Percentiles rank a stretch among this genome's conserved stretches.
Conservation (phyloP, 2,888 invertebrate species). For the Hybos culiciformis region DNA sequence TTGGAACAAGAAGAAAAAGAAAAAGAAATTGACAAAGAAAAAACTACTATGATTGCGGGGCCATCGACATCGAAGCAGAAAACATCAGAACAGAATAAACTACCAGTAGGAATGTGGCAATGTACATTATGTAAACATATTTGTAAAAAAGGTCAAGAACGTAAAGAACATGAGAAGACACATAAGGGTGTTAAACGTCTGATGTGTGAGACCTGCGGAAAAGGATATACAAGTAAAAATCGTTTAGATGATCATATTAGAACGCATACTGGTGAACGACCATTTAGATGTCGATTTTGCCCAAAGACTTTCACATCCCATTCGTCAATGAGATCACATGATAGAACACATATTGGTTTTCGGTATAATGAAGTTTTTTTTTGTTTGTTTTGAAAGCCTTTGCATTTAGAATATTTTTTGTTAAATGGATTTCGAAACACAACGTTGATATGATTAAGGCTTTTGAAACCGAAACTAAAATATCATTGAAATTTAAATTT, state of each 20-base stretch:
- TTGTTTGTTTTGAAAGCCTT: no score
- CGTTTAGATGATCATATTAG: neutral
- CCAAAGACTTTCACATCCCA: neutral
- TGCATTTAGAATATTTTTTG: no score
- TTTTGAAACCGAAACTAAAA: no score
- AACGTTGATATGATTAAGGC: no score
- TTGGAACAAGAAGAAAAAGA: no score
- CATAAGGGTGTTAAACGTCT: neutral
- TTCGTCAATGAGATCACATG: neutral
- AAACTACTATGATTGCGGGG: neutral
- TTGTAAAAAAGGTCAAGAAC: neutral
- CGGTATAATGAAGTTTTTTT: no score
- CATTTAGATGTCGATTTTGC: neutral
- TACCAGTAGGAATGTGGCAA: neutral
- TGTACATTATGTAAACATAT: neutral
- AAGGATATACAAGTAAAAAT: neutral
- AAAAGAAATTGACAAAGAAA: no score
- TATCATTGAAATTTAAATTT: no score
- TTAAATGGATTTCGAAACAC: no score
- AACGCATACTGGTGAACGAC: slow-evolving; percentile 1
- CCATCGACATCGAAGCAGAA: neutral
- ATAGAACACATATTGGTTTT: neutral
- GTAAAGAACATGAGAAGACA: neutral
- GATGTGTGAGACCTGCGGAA: neutral
- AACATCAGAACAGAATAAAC: neutral